A percentile compares a stretch with the other conserved stretches of the same genome.
phyloP scores from a whole-genome alignment of 2,113 vertebrate species.

The Sinocyclocheilus anshuiensis region DNA sequence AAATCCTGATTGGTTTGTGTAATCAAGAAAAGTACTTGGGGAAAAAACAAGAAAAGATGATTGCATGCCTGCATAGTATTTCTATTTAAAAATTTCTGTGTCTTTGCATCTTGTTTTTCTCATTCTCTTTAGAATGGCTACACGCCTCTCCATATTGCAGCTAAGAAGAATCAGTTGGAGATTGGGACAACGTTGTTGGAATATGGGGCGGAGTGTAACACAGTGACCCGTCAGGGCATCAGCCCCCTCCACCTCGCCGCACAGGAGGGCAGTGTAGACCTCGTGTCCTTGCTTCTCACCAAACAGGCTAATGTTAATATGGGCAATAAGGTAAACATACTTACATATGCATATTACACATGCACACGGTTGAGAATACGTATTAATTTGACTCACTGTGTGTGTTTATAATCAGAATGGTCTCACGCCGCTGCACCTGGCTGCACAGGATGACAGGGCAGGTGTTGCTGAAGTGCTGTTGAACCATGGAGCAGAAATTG shows the following conservation, averaged over 20 bases:
- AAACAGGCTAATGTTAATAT: conserved; percentile 90
- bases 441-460: conserved; percentile 94
- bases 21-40: not conserved
- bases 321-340: conserved; percentile 88
- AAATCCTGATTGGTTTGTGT: not conserved
- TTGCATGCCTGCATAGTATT: not conserved
- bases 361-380: not conserved
- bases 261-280: conserved; percentile 93
- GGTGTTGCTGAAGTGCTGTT: conserved; percentile 93
- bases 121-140: conserved; percentile 87
- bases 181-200: conserved; percentile 95
- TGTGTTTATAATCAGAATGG: conserved; percentile 79
- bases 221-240: conserved; percentile 91
- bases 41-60: not conserved
- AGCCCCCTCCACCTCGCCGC: conserved; percentile 93
- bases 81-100: not conserved
- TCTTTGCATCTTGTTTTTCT: conserved; percentile 32
- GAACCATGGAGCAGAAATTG: conserved; percentile 88
- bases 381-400: conserved; percentile 12
- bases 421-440: conserved; percentile 91
- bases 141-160: conserved; percentile 93
- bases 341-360: not conserved
- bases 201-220: conserved; percentile 93
- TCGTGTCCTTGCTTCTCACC: conserved; percentile 90
- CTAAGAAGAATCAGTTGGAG: conserved; percentile 99